Evolutionary conservation across 2,888 invertebrate genomes (phyloP).

Genomic region (Calliopum simillimum): DNA sequence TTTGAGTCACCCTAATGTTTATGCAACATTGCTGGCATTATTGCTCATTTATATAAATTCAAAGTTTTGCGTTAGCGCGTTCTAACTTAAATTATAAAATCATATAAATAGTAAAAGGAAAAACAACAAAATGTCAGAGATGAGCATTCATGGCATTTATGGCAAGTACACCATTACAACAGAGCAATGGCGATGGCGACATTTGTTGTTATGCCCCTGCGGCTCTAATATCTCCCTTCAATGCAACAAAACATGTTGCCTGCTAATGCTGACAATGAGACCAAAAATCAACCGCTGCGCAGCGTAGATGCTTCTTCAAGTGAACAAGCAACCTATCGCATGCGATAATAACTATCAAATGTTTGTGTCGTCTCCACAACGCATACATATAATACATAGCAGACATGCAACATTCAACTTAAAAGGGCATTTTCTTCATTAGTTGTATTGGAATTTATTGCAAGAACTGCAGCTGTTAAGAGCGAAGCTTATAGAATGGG

Average conservation of each 20-base stretch:
- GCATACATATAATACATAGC: not conserved
- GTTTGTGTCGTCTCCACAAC: not conserved
- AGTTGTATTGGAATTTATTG: not conserved
- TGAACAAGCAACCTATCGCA: not conserved
- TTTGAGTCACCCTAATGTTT: too few relatives aligned
- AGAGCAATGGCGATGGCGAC: not conserved
- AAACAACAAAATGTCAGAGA: slow-evolving; percentile 2
- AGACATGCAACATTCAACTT: not conserved
- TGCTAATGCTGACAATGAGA: too few relatives aligned
- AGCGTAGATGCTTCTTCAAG: not conserved
- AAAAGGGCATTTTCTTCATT: slow-evolving; percentile 7
- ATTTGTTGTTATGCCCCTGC: not conserved
- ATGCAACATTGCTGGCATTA: too few relatives aligned
- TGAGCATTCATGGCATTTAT: not conserved
- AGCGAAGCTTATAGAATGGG: too few relatives aligned
- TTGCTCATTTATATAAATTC: too few relatives aligned
- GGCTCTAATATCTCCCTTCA: not conserved
- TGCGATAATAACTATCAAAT: not conserved
- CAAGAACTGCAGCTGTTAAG: not conserved
- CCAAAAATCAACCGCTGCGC: not conserved
- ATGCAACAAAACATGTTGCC: not conserved
- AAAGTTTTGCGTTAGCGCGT: too few relatives aligned
- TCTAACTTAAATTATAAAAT: too few relatives aligned
- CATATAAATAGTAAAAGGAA: not conserved
- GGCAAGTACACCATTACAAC: not conserved